Evolutionary conservation across 2,113 vertebrate genomes (phyloP).

Genomic region (Antigone vipio): DNA sequence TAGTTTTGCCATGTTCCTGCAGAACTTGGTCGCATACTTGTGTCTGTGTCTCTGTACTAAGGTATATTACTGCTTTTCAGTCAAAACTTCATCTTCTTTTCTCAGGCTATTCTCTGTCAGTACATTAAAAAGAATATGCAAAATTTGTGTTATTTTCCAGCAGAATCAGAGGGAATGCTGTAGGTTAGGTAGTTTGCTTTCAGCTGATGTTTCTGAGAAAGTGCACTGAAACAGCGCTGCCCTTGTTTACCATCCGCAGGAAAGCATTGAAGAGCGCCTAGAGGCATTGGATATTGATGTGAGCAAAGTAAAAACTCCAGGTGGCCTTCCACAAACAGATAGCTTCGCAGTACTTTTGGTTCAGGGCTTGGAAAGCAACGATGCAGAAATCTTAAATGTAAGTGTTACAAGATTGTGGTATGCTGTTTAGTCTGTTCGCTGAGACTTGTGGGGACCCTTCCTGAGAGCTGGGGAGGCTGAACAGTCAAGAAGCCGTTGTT

Average conservation of each 20-base stretch:
- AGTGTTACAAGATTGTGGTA: constrained; percentile 44
- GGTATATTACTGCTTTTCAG: not conserved
- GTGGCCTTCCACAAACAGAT: constrained; percentile 83
- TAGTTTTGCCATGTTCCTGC: not conserved
- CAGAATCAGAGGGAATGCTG: not conserved
- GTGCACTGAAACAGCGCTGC: not conserved
- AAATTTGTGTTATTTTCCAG: not conserved
- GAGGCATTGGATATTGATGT: constrained; percentile 84
- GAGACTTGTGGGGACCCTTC: not conserved
- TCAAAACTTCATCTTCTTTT: not conserved
- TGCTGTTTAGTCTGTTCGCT: not conserved
- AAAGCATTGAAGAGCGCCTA: constrained; percentile 91
- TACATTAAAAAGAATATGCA: not conserved
- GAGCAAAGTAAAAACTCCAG: constrained; percentile 74
- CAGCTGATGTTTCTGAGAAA: not conserved
- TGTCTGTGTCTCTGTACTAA: not conserved
- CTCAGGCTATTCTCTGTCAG: not conserved
- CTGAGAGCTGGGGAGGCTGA: not conserved
- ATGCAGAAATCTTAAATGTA: constrained; percentile 89
- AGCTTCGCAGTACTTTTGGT: constrained; percentile 89
- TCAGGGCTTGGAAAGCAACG: constrained; percentile 94
- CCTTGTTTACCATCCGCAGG: constrained; percentile 64
- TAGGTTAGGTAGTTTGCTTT: not conserved
- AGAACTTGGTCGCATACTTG: not conserved
- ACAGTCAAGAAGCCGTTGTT: not conserved